Percentiles rank a stretch among this genome's conserved stretches.
phyloP scores from a whole-genome alignment of 2,888 invertebrate genomes.

The Hypolimnas misippus region DNA sequence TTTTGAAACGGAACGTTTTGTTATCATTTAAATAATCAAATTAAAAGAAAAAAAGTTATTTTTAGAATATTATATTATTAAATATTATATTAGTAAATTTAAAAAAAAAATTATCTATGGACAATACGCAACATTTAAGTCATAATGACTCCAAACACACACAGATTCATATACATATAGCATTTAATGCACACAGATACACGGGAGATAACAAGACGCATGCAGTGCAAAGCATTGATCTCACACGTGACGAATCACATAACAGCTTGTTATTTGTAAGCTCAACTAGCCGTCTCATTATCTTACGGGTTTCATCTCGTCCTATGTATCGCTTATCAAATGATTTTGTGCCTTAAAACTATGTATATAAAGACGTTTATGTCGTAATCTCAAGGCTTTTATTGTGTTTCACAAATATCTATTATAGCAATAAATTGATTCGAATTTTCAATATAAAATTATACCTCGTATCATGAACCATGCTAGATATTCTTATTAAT shows the following conservation, averaged over 20 bases:
- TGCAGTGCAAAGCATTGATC: slow-evolving; percentile 31
- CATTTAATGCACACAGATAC: not conserved
- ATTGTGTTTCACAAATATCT: slow-evolving; percentile 16
- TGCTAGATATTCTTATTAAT: not conserved
- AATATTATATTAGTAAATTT: too few species aligned
- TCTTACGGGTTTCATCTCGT: slow-evolving; percentile 30
- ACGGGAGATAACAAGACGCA: slow-evolving; percentile 31
- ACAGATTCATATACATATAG: slow-evolving; percentile 3
- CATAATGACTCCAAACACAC: not conserved
- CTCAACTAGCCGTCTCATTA: slow-evolving; percentile 38
- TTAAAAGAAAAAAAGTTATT: too few species aligned
- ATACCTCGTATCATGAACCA: slow-evolving; percentile 11
- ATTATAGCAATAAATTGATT: slow-evolving; percentile 31
- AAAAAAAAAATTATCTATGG: too few species aligned
- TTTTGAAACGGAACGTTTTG: too few species aligned
- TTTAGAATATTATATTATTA: too few species aligned
- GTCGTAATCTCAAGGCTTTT: not conserved
- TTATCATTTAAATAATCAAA: too few species aligned
- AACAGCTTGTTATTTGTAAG: slow-evolving; percentile 43
- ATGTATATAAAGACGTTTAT: not conserved
- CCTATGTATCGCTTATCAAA: not conserved
- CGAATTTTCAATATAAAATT: slow-evolving; percentile 37
- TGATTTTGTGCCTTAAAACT: slow-evolving; percentile 1
- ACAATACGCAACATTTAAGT: too few species aligned
- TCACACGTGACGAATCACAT: slow-evolving; percentile 41